Evolutionary conservation across 2,797 vertebrate genomes (phyloP), one percentile per base, ranked within the genome.

Genomic region (Monodelphis domestica): DNA sequence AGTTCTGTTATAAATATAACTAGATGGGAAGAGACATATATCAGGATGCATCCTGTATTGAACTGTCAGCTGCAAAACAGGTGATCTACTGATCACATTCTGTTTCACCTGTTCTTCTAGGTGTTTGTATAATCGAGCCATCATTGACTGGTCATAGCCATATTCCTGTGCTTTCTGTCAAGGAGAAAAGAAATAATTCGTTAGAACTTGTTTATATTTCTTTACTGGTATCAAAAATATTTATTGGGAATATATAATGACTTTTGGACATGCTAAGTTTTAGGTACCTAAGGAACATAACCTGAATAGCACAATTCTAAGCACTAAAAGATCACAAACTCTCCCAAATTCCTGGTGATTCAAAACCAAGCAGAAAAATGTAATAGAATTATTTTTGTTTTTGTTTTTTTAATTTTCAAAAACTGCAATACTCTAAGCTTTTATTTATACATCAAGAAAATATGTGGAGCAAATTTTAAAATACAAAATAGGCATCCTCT

Each of bases 41-140:
- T 99, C 98, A 0, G 99, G 99, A 94, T 99, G 99, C 99, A 99
- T 99, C 88, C 99, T 97, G 97, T 99, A 99, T 97, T 99, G 99
- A 12, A 97, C 15, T 0, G 97, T 98, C 26, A 99, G 98, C 97
- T 99, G 98, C 70, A 99, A 12, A 2, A 99, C 90, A 0, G 98
- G 98, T 57, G 97, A 95, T 12, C 94, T 96, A 11, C 78, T 89
- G 0, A 96, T 91, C 1, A 94, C 0, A 1, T 95, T 97, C 29
- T 92, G 95, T 84, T 96, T 96, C 33, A 98, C 97, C 4, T 97
- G 97, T 70, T 95, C 94, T 28, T 98, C 97, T 56, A 99, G 96
- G 88, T 98, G 97, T 3, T 88, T 98, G 92, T 96, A 98, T 92
- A 99, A 97, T 0, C 99, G 98, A 0, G 98, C 98, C 98, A 99